Percentiles rank a stretch among this genome's conserved stretches.
phyloP scores from a whole-genome alignment of 2,888 invertebrate genomes.

The Pasiphila rectangulata region DNA sequence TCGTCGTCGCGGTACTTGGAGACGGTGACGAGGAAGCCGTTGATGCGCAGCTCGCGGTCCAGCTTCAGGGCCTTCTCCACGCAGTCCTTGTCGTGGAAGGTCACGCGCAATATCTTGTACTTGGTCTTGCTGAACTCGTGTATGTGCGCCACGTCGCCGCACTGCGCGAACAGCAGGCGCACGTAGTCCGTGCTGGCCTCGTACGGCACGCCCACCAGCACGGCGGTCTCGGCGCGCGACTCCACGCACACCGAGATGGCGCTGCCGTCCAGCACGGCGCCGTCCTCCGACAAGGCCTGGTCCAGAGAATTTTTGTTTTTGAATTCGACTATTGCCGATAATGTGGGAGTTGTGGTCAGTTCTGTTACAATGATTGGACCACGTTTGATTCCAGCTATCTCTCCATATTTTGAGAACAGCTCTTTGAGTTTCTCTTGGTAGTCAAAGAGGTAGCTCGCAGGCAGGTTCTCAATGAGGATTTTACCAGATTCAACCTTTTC shows the following conservation, averaged over 20 bases:
- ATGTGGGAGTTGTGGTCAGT: conserved; percentile 81
- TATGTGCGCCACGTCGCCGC: conserved; percentile 72
- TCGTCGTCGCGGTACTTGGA: conserved; percentile 76
- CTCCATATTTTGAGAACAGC: conserved; percentile 72
- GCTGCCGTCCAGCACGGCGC: conserved; percentile 60
- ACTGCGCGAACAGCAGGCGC: conserved; percentile 66
- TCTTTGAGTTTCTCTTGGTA: conserved; percentile 77
- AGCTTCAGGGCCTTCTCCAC: conserved; percentile 72
- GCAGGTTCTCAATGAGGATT: conserved; percentile 73
- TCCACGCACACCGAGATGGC: conserved; percentile 65
- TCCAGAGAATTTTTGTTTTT: conserved; percentile 81
- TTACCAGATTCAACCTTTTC: conserved; percentile 76
- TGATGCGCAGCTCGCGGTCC: conserved; percentile 76
- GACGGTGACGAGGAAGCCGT: conserved; percentile 75
- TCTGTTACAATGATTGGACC: conserved; percentile 81
- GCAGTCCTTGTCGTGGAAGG: conserved; percentile 69
- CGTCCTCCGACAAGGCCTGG: conserved; percentile 71
- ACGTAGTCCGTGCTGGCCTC: conserved; percentile 73
- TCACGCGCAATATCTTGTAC: conserved; percentile 76
- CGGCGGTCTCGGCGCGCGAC: conserved; percentile 73
- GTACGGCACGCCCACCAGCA: conserved; percentile 75
- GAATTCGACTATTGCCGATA: conserved; percentile 81
- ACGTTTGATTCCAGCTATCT: too few species aligned
- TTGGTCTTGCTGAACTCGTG: conserved; percentile 80
- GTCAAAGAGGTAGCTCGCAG: conserved; percentile 71